Percentiles rank a stretch among this genome's conserved stretches.
Conservation (phyloP, 1,140 invertebrate genomes). For the Archivesica marissinica region DNA sequence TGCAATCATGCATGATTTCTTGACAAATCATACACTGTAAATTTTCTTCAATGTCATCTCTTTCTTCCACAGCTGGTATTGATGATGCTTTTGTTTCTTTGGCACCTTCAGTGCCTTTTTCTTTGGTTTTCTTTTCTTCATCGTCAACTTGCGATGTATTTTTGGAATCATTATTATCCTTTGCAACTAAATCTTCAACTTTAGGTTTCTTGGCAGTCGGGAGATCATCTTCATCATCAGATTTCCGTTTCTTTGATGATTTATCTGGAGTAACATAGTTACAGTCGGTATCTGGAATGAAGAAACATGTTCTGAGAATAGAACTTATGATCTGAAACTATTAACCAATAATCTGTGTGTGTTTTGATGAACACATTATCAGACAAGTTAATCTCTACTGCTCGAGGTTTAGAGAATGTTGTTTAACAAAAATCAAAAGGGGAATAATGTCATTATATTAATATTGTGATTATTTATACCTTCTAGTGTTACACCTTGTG, state of each 20-base stretch:
- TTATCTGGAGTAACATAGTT: constrained; percentile 29
- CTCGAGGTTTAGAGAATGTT: no score
- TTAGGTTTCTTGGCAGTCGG: constrained; percentile 19
- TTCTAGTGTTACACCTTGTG: no score
- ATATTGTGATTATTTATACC: no score
- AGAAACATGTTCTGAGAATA: no score
- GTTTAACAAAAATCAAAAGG: no score
- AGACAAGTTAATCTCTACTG: no score
- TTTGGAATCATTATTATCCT: neutral
- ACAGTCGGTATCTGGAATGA: constrained; percentile 47
- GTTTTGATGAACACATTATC: no score
- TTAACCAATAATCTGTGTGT: no score
- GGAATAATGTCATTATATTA: no score
- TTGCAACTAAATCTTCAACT: neutral
- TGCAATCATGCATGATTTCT: constrained; percentile 82
- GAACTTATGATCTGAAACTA: no score
- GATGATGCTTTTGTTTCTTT: constrained; percentile 33
- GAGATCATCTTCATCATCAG: constrained; percentile 32
- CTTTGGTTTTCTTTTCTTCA: neutral
- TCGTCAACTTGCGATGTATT: neutral
- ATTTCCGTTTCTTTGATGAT: constrained; percentile 11
- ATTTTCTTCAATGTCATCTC: constrained; percentile 79
- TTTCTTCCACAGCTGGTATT: constrained; percentile 16
- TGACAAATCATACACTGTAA: constrained; percentile 82
- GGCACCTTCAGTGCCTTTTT: constrained; percentile 15